Conservation (phyloP, 2,113 vertebrate genomes). For the Nibea coibor region DNA sequence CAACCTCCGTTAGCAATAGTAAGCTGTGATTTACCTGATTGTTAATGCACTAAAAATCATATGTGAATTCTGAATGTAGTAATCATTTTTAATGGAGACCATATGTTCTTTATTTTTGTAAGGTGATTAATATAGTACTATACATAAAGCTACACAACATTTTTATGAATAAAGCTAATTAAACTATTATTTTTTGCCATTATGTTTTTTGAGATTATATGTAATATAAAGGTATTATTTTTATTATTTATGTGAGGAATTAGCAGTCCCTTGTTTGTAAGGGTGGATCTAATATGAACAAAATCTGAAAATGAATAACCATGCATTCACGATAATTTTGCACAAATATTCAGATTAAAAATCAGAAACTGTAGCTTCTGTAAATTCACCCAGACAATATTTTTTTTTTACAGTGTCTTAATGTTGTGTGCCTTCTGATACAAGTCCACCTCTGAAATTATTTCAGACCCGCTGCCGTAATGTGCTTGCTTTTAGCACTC, state of each 20-base stretch:
- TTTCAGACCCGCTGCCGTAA: slow-evolving; percentile 56
- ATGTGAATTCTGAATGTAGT: background rate
- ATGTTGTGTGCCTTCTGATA: slow-evolving; percentile 18
- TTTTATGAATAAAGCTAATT: slow-evolving; percentile 40
- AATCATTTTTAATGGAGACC: background rate
- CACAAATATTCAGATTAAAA: slow-evolving; percentile 44
- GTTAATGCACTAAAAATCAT: slow-evolving; percentile 38
- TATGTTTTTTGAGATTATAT: background rate
- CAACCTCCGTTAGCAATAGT: slow-evolving; percentile 85
- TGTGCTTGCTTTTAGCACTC: slow-evolving; percentile 60
- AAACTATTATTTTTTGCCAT: slow-evolving; percentile 18
- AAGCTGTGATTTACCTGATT: slow-evolving; percentile 86
- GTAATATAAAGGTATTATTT: background rate
- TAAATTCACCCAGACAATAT: slow-evolving; percentile 9
- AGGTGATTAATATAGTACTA: slow-evolving; percentile 13
- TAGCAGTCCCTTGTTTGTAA: slow-evolving; percentile 1
- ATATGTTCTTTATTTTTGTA: slow-evolving; percentile 46
- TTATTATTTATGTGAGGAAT: background rate
- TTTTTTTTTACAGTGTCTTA: slow-evolving; percentile 24
- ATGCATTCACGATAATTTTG: background rate
- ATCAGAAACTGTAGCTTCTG: slow-evolving; percentile 4
- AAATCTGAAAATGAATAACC: background rate
- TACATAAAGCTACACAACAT: slow-evolving; percentile 13
- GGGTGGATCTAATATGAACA: background rate
- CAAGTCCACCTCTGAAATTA: slow-evolving; percentile 53